These are phyloP conservation scores for Crossaster papposus DNA, from an alignment of 53 echinoderm and acorn worm species.

Conservation along the genomic window DNA sequence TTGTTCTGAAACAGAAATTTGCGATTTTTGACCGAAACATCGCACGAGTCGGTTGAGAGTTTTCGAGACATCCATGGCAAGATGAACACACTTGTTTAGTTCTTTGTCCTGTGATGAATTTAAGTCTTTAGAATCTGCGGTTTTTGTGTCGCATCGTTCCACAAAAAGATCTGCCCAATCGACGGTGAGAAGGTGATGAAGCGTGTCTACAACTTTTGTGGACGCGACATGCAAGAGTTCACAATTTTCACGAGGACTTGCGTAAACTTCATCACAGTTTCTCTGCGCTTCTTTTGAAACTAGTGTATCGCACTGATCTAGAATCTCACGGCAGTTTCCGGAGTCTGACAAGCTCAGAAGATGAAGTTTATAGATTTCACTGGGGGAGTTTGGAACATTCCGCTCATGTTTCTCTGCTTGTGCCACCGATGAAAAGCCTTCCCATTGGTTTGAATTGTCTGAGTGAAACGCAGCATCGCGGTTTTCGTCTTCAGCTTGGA, in stretches of 20 bases:
- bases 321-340: not conserved
- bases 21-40: not conserved
- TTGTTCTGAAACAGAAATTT: not conserved
- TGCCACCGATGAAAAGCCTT: not conserved
- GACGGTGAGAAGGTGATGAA: not conserved
- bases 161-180: constrained; percentile 18
- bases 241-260: not conserved
- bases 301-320: not conserved
- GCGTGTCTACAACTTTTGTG: not conserved
- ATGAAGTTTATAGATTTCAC: constrained; percentile 25
- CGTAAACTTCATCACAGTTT: not conserved
- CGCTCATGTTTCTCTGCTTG: not conserved
- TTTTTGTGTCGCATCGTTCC: not conserved
- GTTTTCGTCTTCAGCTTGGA: not conserved
- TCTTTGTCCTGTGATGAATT: not conserved
- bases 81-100: not conserved
- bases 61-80: not conserved
- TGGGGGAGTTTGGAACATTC: not conserved
- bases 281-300: not conserved
- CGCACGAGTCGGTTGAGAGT: not conserved
- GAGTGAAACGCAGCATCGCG: not conserved
- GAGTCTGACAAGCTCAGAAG: not conserved
- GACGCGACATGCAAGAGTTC: not conserved
- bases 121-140: not conserved
- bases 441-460: not conserved